phyloP scores from a whole-genome alignment of 2,888 invertebrate species.

The Girardia tigrina region DNA sequence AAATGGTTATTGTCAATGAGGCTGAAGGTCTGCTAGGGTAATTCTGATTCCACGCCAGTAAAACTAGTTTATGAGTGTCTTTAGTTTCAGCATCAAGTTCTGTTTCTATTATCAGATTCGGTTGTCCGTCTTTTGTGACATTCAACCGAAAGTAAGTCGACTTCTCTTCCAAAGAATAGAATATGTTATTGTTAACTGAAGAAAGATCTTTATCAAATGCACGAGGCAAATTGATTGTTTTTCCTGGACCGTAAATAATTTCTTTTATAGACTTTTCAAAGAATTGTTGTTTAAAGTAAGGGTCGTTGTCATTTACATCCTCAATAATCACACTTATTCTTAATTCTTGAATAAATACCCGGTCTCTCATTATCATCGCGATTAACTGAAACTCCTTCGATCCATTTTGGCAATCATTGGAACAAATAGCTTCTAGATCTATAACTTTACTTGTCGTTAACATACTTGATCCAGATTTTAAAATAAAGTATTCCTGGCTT shows the following conservation, averaged over 20 bases:
- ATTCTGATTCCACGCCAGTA: not conserved
- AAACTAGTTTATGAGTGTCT: not conserved
- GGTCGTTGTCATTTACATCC: constrained; percentile 9
- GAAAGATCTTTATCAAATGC: constrained; percentile 2
- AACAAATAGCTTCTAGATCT: not conserved
- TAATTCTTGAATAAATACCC: not conserved
- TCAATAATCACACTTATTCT: not conserved
- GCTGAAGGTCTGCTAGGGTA: constrained; percentile 3
- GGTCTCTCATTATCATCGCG: not conserved
- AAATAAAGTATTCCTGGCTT: not conserved
- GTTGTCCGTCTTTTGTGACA: not conserved
- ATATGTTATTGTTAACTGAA: not conserved
- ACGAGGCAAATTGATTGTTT: not conserved
- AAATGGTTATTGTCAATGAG: not conserved
- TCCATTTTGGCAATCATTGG: not conserved
- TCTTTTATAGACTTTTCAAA: not conserved
- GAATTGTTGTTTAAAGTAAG: not conserved
- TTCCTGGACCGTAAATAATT: constrained; percentile 6
- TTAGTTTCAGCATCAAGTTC: not conserved
- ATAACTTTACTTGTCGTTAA: not conserved
- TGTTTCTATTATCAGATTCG: not conserved
- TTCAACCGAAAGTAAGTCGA: not conserved
- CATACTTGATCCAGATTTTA: not conserved
- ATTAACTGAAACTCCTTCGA: not conserved
- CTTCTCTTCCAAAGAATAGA: not conserved